Evolutionary conservation across 1,140 invertebrate genomes (phyloP), one percentile per base, ranked within the genome.

Genomic region (Hydropsyche tenuis): DNA sequence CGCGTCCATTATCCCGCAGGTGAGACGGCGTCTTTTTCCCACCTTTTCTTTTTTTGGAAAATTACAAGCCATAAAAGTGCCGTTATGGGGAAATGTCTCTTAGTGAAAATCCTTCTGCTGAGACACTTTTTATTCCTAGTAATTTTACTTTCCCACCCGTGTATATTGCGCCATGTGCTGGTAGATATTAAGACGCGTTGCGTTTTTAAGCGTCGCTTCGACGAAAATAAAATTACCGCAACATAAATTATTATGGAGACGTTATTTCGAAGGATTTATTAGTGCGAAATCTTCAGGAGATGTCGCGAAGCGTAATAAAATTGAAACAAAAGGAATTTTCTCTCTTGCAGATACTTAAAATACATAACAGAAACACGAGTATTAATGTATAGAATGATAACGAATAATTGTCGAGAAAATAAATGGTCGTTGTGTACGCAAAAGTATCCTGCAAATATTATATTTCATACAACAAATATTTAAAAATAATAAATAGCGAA

Each of bases 21-120:
- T 68, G 65, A 68, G 43, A 23, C 16, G 23, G 20, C 30, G 9
- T 4, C 30, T 9, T 37, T 9, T 4, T 9, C 3, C 30, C 9
- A 9, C 30, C 30, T 37, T 37, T 37, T 37, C 9, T 37, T 37
- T 68, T 68, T 68, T 68, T 22, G 42, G 65, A 68, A 68, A 68
- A 68, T 68, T 68, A 68, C 65, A 68, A 68, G 65, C 65, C 65
- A 48, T 68, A 68, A 68, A 68, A 68, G 45, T 23, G 65, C 23
- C 65, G 43, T 68, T 68, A 68, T 48, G 65, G 65, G 30, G 23
- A 68, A 68, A 68, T 48, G 43, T 68, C 65, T 25, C 45, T 68
- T 68, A 48, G 63, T 65, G 63, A 65, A 65, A 65, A 65, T 43
- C 42, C 63, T 65, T 60, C 23, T 60, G 14, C 18, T 60, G 56